Evolutionary conservation across 2,113 vertebrate species (phyloP).

Genomic region (Ameiurus melas): DNA sequence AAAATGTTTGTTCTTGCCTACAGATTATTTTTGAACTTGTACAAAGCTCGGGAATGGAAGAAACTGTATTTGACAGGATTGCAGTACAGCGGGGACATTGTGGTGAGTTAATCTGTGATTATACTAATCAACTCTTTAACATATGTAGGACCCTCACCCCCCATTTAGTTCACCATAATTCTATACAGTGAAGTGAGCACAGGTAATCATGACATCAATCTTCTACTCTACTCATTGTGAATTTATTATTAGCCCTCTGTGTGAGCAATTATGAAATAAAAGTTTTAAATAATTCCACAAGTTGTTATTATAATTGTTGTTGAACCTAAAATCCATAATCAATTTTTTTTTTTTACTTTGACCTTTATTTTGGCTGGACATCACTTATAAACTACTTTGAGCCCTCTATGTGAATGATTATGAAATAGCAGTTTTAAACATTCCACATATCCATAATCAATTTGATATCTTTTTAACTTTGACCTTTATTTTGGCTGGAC

Average conservation of each 20-base stretch:
- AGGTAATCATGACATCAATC: neutral
- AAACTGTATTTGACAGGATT: slow-evolving; percentile 67
- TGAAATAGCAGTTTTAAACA: too few species aligned
- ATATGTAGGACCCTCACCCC: neutral
- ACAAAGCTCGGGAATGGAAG: slow-evolving; percentile 61
- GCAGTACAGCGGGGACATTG: slow-evolving; percentile 70
- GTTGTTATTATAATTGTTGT: too few species aligned
- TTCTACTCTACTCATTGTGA: neutral
- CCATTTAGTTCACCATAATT: neutral
- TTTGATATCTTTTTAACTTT: too few species aligned
- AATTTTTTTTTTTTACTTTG: too few species aligned
- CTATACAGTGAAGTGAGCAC: neutral
- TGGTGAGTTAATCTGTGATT: slow-evolving; percentile 63
- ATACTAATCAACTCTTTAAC: neutral
- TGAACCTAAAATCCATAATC: too few species aligned
- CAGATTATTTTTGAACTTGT: slow-evolving; percentile 78
- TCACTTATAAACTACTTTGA: too few species aligned
- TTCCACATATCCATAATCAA: too few species aligned
- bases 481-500: too few species aligned
- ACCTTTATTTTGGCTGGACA: too few species aligned
- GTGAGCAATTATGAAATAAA: too few species aligned
- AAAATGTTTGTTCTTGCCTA: slow-evolving; percentile 23
- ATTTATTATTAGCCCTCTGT: neutral
- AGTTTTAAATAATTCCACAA: too few species aligned
- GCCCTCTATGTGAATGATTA: too few species aligned